These are phyloP conservation scores for Petrolisthes manimaculis DNA, from an alignment of 2,888 invertebrate genomes.

Conservation along the genomic window DNA sequence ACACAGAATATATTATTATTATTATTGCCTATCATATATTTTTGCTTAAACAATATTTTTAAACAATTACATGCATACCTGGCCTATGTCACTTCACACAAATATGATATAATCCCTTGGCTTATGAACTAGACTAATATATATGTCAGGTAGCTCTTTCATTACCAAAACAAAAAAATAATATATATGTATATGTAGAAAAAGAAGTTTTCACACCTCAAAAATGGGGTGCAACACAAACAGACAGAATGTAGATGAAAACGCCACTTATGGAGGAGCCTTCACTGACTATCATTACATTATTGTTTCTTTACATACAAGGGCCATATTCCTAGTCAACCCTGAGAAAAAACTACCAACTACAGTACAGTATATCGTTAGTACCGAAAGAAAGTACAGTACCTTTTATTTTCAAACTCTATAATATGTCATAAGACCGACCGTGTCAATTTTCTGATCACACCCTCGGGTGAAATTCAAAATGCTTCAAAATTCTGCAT, in stretches of 20 bases:
- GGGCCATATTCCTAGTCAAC: too few species aligned
- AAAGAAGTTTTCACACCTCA: constrained; percentile 33
- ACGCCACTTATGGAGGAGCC: too few species aligned
- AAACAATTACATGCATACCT: constrained; percentile 28
- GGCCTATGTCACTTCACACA: constrained; percentile 22
- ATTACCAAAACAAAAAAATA: constrained; percentile 43
- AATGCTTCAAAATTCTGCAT: too few species aligned
- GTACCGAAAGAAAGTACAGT: not conserved
- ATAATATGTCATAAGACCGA: too few species aligned
- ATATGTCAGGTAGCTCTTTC: constrained; percentile 46
- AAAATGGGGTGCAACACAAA: not conserved
- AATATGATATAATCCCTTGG: constrained; percentile 35
- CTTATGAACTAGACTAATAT: constrained; percentile 45
- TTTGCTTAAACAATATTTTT: not conserved
- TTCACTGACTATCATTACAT: too few species aligned
- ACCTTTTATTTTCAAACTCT: not conserved
- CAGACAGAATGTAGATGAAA: too few species aligned
- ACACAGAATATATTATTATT: not conserved
- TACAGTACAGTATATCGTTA: too few species aligned
- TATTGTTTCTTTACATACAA: too few species aligned
- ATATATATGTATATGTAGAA: constrained; percentile 15
- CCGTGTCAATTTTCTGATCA: too few species aligned
- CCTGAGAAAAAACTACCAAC: too few species aligned
- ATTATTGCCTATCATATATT: constrained; percentile 35
- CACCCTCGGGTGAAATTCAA: too few species aligned